Evolutionary conservation across 2,113 vertebrate species (phyloP), one percentile per base, ranked within the genome.

Genomic region (Nematolebias whitei): DNA sequence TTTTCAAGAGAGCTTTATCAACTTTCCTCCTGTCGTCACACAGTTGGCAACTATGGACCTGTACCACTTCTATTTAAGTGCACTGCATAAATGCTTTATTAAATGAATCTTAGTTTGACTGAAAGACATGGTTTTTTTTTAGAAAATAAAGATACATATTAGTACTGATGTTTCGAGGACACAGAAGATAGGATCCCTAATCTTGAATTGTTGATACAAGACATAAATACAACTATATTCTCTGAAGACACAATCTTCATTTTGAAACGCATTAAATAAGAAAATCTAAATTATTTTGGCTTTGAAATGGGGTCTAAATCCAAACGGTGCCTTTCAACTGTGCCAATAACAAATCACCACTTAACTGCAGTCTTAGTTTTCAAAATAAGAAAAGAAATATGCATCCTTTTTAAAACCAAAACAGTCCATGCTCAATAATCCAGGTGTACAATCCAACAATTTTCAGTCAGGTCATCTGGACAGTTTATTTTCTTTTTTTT

Each of bases 41-140:
- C 51, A 63, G 66, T 63, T 62, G 71, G 51, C 59, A 65, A 64
- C 50, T 49, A 81, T 76, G 69, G 68, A 62, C 63, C 32, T 19
- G 15, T 63, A 29, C 77, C 20, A 64, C 35, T 47, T 72, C 19
- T 44, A 48, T 53, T 53, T 8, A 15, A 55, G 47, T 22, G 15
- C 18, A 47, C 23, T 18, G 14, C 2, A 6, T 38, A 19, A 20
- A 38, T 22, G 51, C 59, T 39, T 38, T 39, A 54, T 7, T 44
- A 19, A 38, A 23, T 44, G 40, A 5, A 40, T 29, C 26, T 29
- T 10, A 10, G 15, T 12, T 29, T 56, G 38, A 26, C 18, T 23
- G 9, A 14, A 26, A 41, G 16, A 41, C n/a, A n/a, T n/a, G n/a
- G 20, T 26, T 12, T 4, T 20, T 5, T 35, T 8, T 29, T 4